Evolutionary conservation across 2,797 vertebrate genomes (phyloP).

Genomic region (Denticeps clupeoides): DNA sequence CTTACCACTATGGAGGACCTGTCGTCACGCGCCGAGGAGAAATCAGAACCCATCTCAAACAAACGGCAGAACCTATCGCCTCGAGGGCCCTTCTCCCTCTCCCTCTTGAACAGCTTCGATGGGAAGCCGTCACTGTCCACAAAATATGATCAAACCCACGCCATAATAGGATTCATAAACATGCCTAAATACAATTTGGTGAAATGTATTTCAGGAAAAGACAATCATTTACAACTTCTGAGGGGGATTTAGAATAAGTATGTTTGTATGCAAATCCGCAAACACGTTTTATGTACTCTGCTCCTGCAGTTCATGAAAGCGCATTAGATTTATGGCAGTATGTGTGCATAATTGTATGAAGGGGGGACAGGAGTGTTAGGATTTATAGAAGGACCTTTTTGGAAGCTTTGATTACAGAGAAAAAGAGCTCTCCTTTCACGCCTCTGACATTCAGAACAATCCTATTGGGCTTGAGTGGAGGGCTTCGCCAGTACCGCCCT

Average conservation of each 20-base stretch:
- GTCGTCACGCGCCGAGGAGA: slow-evolving; percentile 56
- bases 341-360: slow-evolving; percentile 65
- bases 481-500: slow-evolving; percentile 55
- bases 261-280: slow-evolving; percentile 78
- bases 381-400: slow-evolving; percentile 65
- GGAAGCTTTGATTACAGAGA: slow-evolving; percentile 63
- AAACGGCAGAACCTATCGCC: slow-evolving; percentile 83
- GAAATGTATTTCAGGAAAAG: slow-evolving; percentile 91
- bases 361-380: slow-evolving; percentile 51
- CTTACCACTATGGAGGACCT: slow-evolving; percentile 54
- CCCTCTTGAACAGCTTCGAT: slow-evolving; percentile 67
- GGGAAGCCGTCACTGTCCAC: slow-evolving; percentile 81
- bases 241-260: slow-evolving; percentile 85
- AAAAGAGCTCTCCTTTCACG: slow-evolving; percentile 68
- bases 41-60: slow-evolving; percentile 67
- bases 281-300: slow-evolving; percentile 83
- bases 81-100: slow-evolving; percentile 52
- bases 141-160: slow-evolving; percentile 81
- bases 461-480: slow-evolving; percentile 61
- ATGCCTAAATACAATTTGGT: slow-evolving; percentile 95
- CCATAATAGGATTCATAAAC: slow-evolving; percentile 96
- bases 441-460: slow-evolving; percentile 67
- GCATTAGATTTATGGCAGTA: slow-evolving; percentile 84
- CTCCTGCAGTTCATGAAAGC: slow-evolving; percentile 86
- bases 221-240: slow-evolving; percentile 95